Conservation (phyloP, 2,797 vertebrate genomes). For the Protonibea diacanthus region DNA sequence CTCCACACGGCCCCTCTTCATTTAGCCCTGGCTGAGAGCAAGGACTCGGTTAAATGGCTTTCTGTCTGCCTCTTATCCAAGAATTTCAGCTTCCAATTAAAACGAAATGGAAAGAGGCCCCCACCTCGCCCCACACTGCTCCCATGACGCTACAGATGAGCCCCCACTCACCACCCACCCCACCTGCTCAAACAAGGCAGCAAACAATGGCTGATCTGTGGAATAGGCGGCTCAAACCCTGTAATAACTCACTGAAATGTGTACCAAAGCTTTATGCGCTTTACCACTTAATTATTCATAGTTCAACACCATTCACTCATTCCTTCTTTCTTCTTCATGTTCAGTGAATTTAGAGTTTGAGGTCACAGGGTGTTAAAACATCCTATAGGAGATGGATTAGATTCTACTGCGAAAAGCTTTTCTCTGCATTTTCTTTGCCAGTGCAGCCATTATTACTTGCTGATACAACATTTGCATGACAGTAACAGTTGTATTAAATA, state of each 20-base stretch:
- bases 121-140: slow-evolving; percentile 33
- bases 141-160: slow-evolving; percentile 56
- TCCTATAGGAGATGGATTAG: slow-evolving; percentile 15
- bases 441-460: slow-evolving; percentile 12
- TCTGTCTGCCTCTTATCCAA: slow-evolving; percentile 67
- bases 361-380: slow-evolving; percentile 45
- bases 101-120: slow-evolving; percentile 71
- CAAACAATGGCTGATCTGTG: slow-evolving; percentile 65
- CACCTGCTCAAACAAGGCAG: slow-evolving; percentile 74
- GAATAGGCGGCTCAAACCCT: slow-evolving; percentile 40
- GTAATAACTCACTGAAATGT: slow-evolving; percentile 63
- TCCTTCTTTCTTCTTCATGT: slow-evolving; percentile 25
- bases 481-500: slow-evolving; percentile 20
- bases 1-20: slow-evolving; percentile 66
- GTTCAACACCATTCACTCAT: slow-evolving; percentile 61
- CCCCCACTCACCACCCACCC: slow-evolving; percentile 30
- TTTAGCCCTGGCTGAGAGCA: slow-evolving; percentile 65
- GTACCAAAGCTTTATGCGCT: slow-evolving; percentile 57
- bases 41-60: slow-evolving; percentile 71
- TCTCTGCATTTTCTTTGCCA: background rate
- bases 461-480: slow-evolving; percentile 25
- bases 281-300: slow-evolving; percentile 71
- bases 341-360: slow-evolving; percentile 39
- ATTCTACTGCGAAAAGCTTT: slow-evolving; percentile 8
- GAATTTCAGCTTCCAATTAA: slow-evolving; percentile 80